Base-by-base conservation (phyloP, 2,797 vertebrate species). In the Gorsachius magnificus region DNA sequence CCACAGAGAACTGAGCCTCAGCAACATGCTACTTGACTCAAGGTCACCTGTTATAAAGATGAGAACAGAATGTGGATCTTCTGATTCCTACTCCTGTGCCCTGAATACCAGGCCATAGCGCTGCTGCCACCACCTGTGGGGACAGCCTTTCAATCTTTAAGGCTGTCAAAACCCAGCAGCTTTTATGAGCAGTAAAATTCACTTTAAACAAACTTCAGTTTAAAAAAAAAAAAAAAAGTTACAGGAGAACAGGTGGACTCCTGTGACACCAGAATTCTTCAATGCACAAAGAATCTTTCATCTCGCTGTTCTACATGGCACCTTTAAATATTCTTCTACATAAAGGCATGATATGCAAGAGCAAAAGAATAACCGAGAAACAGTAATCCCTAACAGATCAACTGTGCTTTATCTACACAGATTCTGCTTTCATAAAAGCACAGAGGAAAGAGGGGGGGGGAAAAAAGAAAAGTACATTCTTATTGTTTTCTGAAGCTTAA, bases 401-500 rank as follows among this genome's bases (percentile, higher is more conserved):
- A 96, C 95, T 96, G 94, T 66, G 95, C 94, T 96, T 97, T 96
- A 97, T 96, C 95, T 97, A 94, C 94, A 94, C 94, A 87, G 93
- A 95, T 95, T 84, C 90, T 84, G 88, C 94, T 89, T 84, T 95
- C 94, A 95, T 95, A 96, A 97, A 96, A 95, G 94, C 90, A 80
- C 87, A 93, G 90, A 90, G 91, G 80, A 84, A 69, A 50, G 65
- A 6, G n/a, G n/a, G 22, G 22, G 22, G 38, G 2, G 11, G 0
- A 13, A 5, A 8, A 19, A 9, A 57, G 56, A 79, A 72, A 94
- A 97, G 94, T 84, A 95, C 95, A 92, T 92, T 92, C 94, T 90
- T 97, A 96, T 96, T 96, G 96, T 97, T 97, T 97, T 96, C 93
- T 95, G 93, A 95, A 96, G 94, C 96, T 92, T 96, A 96, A 97